Conservation (phyloP, 2,888 invertebrate species). For the Drosophila diplacantha region DNA sequence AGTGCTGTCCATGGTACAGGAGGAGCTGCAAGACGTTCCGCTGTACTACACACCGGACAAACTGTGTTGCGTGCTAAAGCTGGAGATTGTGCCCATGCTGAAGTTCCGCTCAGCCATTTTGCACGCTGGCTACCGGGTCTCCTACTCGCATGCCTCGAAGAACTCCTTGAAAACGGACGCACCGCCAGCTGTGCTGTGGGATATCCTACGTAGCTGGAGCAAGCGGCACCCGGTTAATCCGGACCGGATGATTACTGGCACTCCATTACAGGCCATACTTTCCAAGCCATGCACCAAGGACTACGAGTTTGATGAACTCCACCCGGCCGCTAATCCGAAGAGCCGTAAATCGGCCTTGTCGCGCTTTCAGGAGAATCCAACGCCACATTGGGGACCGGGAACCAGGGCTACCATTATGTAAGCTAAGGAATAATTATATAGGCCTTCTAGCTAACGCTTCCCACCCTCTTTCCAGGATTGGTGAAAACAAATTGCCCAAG, state of each 20-base stretch:
- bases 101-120: slow-evolving; percentile 90
- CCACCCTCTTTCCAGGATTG: slow-evolving; percentile 78
- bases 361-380: slow-evolving; percentile 92
- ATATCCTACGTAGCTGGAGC: slow-evolving; percentile 91
- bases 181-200: slow-evolving; percentile 92
- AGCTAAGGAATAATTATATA: slow-evolving; percentile 54
- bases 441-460: no score
- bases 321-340: slow-evolving; percentile 86
- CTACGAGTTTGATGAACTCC: slow-evolving; percentile 78
- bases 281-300: slow-evolving; percentile 78
- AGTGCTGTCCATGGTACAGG: slow-evolving; percentile 86
- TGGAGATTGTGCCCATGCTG: slow-evolving; percentile 84
- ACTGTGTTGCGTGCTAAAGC: slow-evolving; percentile 85
- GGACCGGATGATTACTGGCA: slow-evolving; percentile 79
- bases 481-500: slow-evolving; percentile 81
- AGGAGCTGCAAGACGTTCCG: slow-evolving; percentile 91
- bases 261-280: slow-evolving; percentile 79
- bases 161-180: slow-evolving; percentile 96
- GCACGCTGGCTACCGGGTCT: slow-evolving; percentile 93
- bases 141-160: slow-evolving; percentile 92
- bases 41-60: slow-evolving; percentile 92
- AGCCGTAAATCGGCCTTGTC: slow-evolving; percentile 86
- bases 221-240: slow-evolving; percentile 83
- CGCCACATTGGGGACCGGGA: slow-evolving; percentile 94
- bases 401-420: slow-evolving; percentile 87